A percentile compares a stretch with the other conserved stretches of the same genome.
phyloP scores from a whole-genome alignment of 1,140 invertebrate genomes.

The Pogonomyrmex barbatus region DNA sequence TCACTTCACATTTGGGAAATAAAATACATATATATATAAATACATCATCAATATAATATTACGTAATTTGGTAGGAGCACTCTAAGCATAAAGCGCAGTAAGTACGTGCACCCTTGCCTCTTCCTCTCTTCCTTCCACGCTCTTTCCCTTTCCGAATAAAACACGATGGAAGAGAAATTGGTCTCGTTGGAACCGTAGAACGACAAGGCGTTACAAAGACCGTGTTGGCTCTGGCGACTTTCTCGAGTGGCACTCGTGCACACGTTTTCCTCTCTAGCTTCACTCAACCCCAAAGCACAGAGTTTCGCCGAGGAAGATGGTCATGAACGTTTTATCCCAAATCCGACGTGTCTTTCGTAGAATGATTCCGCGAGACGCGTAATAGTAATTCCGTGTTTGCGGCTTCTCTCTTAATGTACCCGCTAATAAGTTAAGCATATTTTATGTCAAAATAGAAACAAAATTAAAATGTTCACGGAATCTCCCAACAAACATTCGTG shows the following conservation, averaged over 20 bases:
- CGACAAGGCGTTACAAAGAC: conserved; percentile 68
- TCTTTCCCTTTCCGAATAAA: conserved; percentile 55
- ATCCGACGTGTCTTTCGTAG: conserved; percentile 25
- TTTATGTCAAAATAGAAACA: neutral
- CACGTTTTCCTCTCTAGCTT: conserved; percentile 61
- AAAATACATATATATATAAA: conserved; percentile 27
- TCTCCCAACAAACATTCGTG: neutral
- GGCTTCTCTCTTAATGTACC: neutral
- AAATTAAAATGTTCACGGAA: conserved; percentile 12
- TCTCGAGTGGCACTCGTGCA: conserved; percentile 65
- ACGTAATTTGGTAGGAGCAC: conserved; percentile 2
- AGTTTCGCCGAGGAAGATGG: neutral
- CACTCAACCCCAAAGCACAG: conserved; percentile 52
- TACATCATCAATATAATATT: conserved; percentile 55
- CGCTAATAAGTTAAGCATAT: conserved; percentile 6
- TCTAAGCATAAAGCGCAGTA: conserved; percentile 30
- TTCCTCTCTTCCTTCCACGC: neutral
- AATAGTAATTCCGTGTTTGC: conserved; percentile 10
- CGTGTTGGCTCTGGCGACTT: conserved; percentile 47
- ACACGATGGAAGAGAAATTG: conserved; percentile 71
- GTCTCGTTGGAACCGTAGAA: conserved; percentile 51
- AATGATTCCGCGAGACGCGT: neutral
- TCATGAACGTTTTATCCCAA: conserved; percentile 51
- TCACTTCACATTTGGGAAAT: conserved; percentile 12
- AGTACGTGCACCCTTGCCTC: neutral